phyloP scores from a whole-genome alignment of 2,888 invertebrate genomes.

The Epinotia demarniana region DNA sequence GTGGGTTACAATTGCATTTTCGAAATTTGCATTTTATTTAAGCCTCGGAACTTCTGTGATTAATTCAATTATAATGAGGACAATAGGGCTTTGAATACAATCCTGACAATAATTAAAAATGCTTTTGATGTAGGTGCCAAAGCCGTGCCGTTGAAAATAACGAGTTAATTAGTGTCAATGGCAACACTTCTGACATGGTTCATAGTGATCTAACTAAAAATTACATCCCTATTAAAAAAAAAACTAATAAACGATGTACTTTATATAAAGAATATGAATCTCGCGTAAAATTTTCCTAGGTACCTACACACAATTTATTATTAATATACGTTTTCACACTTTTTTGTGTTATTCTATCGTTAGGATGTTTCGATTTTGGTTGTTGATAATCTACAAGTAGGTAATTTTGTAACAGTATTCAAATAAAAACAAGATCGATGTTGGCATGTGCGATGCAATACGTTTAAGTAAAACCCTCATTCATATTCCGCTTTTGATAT shows the following conservation, averaged over 20 bases:
- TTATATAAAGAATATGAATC: no score
- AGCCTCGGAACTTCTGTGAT: conserved; percentile 66
- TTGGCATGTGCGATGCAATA: neutral
- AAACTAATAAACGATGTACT: no score
- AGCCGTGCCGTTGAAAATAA: neutral
- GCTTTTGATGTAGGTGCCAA: conserved; percentile 39
- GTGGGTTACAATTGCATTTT: conserved; percentile 74
- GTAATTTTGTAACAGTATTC: neutral
- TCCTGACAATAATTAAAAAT: conserved; percentile 27
- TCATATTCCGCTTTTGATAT: neutral
- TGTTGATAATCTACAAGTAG: neutral
- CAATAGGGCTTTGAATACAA: conserved; percentile 51
- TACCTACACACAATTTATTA: no score
- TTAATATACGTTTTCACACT: no score
- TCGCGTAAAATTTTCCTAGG: no score
- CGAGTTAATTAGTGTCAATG: conserved; percentile 10
- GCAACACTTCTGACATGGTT: conserved; percentile 7
- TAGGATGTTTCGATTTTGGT: neutral
- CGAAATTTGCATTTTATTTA: conserved; percentile 79
- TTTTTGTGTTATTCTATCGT: neutral
- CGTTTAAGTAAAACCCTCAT: neutral
- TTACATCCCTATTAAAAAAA: neutral
- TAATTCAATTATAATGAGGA: conserved; percentile 71
- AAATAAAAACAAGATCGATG: neutral
- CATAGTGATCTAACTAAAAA: neutral